These are phyloP conservation scores for Drosophila helvetica DNA, from an alignment of 2,888 invertebrate genomes.

Conservation along the genomic window DNA sequence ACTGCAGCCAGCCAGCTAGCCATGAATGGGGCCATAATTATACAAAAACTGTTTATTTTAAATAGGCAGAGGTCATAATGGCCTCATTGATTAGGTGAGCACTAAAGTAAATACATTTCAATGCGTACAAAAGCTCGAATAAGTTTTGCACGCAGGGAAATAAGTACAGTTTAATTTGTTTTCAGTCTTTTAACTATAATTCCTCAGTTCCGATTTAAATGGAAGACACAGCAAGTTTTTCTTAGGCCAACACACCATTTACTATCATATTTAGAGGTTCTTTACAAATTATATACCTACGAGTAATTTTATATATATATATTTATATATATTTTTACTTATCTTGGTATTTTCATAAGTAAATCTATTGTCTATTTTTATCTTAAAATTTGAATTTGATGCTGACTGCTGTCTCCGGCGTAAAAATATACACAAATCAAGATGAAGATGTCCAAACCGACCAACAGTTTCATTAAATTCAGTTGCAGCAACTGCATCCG, in stretches of 20 bases:
- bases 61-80: slow-evolving; percentile 7
- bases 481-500: slow-evolving; percentile 57
- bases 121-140: background rate
- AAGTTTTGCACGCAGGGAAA: background rate
- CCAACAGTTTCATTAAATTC: slow-evolving; percentile 61
- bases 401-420: background rate
- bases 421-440: slow-evolving; percentile 41
- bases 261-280: too few species aligned
- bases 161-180: too few species aligned
- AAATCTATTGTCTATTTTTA: background rate
- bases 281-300: too few species aligned
- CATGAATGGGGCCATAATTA: slow-evolving; percentile 63
- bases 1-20: slow-evolving; percentile 14
- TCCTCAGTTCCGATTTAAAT: too few species aligned
- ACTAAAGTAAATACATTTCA: background rate
- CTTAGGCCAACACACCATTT: too few species aligned
- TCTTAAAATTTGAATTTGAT: background rate
- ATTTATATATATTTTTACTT: background rate
- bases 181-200: too few species aligned
- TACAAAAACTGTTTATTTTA: slow-evolving; percentile 53
- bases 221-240: too few species aligned
- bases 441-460: slow-evolving; percentile 46
- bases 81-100: background rate
- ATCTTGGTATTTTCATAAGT: background rate
- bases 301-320: too few species aligned